Base-by-base conservation (phyloP, 2,113 vertebrate species). In the Lasiurus borealis region DNA sequence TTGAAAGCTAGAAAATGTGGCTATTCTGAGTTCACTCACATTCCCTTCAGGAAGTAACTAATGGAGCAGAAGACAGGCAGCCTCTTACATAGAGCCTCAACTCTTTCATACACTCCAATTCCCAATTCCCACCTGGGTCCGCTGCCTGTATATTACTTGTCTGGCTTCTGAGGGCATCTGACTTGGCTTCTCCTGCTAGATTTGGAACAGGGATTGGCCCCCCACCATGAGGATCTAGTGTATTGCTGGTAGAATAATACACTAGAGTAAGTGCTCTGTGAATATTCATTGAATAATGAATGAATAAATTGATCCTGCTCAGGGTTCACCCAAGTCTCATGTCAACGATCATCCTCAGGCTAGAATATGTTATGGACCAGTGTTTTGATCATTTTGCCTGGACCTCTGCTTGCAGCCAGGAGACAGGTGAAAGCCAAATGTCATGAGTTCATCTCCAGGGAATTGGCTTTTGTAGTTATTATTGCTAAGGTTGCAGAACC, bases 291-390 rank as follows among this genome's bases (percentile, higher is more conserved):
- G 29, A 72, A 90, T 78, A 94, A 50, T 68, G 59, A 88, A 78
- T 59, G 62, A 90, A 78, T 59, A 54, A 90, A 78, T 21, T 13
- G 72, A 66, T 77, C 48, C 77, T 77, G 40, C 57, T 25, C 44
- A 46, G 76, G 6, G 10, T 2, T 94, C 54, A 69, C 21, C 40
- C 15, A 36, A 90, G 57, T 48, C 78, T 85, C 29, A 36, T 29
- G 14, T 90, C 94, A 93, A 19, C 31, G 69, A 85, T 75, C 50
- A 44, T 25, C 87, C 62, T 96, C 48, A 76, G 89, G 89, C 72
- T 93, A 87, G 78, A 95, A 54, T 88, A 90, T 83, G 16, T 82
- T 68, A 85, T 14, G 21, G 52, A 48, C 69, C 62, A 76, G 73
- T 1, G 59, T 73, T 96, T 92, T 83, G 68, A 85, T 92, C 78